Conservation (phyloP, 2,888 invertebrate genomes). For the Tromatobia lineatoria region DNA sequence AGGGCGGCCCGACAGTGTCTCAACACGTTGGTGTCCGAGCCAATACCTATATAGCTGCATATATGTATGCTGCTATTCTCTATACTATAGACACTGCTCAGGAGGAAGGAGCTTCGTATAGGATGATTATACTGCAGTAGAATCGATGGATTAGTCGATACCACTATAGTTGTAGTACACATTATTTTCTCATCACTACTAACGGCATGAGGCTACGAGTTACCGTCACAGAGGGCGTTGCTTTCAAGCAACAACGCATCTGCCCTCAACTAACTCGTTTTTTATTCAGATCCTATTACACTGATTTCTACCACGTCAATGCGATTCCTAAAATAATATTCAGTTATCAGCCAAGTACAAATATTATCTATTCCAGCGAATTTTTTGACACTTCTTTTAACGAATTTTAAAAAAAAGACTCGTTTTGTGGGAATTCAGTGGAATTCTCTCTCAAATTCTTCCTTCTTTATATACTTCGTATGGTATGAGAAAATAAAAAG, state of each 20-base stretch:
- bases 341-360: not conserved
- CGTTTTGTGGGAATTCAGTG: no score
- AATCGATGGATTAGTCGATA: constrained; percentile 48
- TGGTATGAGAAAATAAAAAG: no score
- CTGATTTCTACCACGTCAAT: not conserved
- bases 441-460: no score
- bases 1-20: constrained; percentile 67
- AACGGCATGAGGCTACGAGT: constrained; percentile 3
- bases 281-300: not conserved
- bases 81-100: not conserved
- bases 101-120: constrained; percentile 19
- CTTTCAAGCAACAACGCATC: not conserved
- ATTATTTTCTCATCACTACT: constrained; percentile 28
- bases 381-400: no score
- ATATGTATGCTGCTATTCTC: constrained; percentile 20
- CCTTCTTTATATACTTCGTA: no score
- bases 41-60: constrained; percentile 38
- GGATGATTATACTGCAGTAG: constrained; percentile 34
- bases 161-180: constrained; percentile 11
- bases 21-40: constrained; percentile 64
- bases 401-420: no score
- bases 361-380: no score
- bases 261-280: not conserved
- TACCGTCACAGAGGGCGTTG: constrained; percentile 5
- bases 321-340: not conserved